A percentile compares a stretch with the other conserved stretches of the same genome.
These are phyloP conservation scores for Drosophila sulfurigaster DNA, from an alignment of 1,140 invertebrate species.

Conservation along the genomic window DNA sequence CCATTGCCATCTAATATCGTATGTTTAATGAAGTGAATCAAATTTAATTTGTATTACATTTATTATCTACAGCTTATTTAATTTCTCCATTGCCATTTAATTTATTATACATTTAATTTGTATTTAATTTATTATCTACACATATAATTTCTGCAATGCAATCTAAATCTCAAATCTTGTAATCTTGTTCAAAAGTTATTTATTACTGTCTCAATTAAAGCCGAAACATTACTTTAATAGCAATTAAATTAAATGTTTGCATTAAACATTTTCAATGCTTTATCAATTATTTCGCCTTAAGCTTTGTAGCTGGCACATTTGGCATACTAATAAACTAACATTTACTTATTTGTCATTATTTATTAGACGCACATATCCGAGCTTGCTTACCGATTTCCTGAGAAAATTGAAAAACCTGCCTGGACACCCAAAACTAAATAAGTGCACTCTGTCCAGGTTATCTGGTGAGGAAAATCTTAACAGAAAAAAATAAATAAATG, in stretches of 20 bases:
- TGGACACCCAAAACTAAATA: not conserved
- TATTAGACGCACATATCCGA: not conserved
- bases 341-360: not conserved
- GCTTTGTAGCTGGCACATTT: not conserved
- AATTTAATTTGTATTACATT: no score
- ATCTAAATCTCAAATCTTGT: no score
- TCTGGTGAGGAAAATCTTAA: slow-evolving; percentile 1
- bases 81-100: no score
- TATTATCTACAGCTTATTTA: no score
- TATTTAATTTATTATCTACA: no score
- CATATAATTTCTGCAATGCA: no score
- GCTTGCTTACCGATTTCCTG: slow-evolving; percentile 7
- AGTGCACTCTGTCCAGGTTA: not conserved
- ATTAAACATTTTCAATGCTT: not conserved
- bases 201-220: no score
- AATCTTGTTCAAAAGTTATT: no score
- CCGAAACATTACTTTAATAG: no score
- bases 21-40: no score
- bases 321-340: not conserved
- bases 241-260: not conserved
- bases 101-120: no score
- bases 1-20: no score
- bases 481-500: not conserved
- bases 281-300: not conserved
- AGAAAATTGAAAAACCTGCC: slow-evolving; percentile 1